These are phyloP conservation scores for Triplophysa rosa DNA, from an alignment of 2,113 vertebrate genomes.

Conservation along the genomic window DNA sequence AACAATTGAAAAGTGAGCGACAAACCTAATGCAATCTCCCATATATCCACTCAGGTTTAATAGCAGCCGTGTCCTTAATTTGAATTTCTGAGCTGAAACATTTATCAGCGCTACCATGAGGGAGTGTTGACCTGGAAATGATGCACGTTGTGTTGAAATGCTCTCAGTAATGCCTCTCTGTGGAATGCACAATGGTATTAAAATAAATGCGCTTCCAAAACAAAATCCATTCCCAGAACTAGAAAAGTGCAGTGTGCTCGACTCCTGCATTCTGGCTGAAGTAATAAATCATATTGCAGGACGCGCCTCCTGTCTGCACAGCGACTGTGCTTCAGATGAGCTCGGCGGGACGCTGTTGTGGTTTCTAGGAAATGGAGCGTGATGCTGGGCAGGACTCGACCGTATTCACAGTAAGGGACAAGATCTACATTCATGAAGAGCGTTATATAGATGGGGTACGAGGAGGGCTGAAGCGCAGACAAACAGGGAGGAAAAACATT, in stretches of 20 bases:
- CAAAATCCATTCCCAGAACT: slow-evolving; percentile 28
- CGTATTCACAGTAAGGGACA: background rate
- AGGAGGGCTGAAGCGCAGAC: background rate
- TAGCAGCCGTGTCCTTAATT: slow-evolving; percentile 12
- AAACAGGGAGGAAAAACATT: background rate
- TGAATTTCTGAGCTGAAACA: slow-evolving; percentile 31
- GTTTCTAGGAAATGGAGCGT: slow-evolving; percentile 54
- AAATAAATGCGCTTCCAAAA: slow-evolving; percentile 45
- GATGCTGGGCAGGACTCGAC: slow-evolving; percentile 23
- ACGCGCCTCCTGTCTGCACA: background rate
- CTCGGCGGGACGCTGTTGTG: slow-evolving; percentile 38
- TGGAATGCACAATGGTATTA: slow-evolving; percentile 25
- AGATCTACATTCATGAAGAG: background rate
- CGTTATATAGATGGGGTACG: background rate
- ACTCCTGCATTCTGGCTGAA: slow-evolving; percentile 2
- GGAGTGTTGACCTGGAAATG: slow-evolving; percentile 33
- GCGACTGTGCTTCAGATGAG: slow-evolving; percentile 12
- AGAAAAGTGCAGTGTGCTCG: slow-evolving; percentile 31
- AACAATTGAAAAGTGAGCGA: slow-evolving; percentile 17
- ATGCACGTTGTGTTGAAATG: slow-evolving; percentile 28
- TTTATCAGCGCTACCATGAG: slow-evolving; percentile 18
- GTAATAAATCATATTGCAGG: slow-evolving; percentile 44
- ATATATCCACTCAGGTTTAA: background rate
- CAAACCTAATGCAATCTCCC: background rate
- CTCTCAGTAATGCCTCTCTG: background rate